These are phyloP conservation scores for Mycetomoellerius zeteki DNA, from an alignment of 1,140 invertebrate species.

Conservation along the genomic window DNA sequence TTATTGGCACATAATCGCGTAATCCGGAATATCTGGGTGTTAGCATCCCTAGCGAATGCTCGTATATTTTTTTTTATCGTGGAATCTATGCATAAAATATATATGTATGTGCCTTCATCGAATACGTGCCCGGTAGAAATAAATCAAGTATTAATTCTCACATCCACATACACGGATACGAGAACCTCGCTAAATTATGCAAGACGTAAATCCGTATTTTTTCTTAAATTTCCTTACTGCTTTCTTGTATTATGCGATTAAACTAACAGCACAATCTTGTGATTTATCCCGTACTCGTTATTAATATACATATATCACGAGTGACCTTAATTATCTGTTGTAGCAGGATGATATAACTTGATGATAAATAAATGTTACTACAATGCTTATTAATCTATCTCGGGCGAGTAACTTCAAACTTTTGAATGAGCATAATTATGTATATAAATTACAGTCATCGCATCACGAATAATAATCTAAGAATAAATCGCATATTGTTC, in stretches of 20 bases:
- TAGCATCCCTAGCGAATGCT: background rate
- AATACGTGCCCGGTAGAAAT: background rate
- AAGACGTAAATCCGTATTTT: background rate
- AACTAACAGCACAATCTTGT: background rate
- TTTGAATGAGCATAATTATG: constrained; percentile 1
- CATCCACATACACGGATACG: background rate
- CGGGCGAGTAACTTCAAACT: background rate
- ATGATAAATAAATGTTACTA: constrained; percentile 6
- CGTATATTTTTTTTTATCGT: constrained; percentile 16
- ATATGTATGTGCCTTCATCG: background rate
- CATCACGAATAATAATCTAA: background rate
- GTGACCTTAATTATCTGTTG: constrained; percentile 5
- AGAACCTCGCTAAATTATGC: background rate
- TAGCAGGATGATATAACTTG: background rate
- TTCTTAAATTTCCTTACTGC: background rate
- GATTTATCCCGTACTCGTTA: background rate
- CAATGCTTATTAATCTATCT: background rate
- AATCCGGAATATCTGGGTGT: background rate
- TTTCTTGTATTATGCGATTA: background rate
- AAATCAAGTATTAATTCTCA: constrained; percentile 23
- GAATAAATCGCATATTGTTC: background rate
- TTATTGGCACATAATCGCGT: background rate
- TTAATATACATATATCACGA: background rate
- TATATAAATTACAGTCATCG: background rate
- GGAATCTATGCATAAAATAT: constrained; percentile 26